Evolutionary conservation across 35 echinoderm and acorn worm species (phyloP).

Genomic region (Apostichopus californicus): DNA sequence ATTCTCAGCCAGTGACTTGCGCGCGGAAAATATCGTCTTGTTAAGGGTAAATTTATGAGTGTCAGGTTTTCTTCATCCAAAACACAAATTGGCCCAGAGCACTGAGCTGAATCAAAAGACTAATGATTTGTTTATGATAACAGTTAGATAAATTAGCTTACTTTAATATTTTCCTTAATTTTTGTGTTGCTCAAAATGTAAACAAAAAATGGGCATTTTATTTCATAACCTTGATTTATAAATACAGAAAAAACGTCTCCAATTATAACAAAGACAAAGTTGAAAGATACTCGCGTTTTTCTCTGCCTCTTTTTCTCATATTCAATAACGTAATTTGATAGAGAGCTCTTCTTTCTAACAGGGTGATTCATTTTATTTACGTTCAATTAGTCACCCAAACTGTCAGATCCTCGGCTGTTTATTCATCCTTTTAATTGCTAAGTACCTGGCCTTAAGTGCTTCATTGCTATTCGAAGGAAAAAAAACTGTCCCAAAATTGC

Average conservation of each 20-base stretch:
- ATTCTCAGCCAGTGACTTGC: background rate
- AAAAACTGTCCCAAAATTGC: background rate
- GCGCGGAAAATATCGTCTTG: background rate
- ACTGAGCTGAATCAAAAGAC: background rate
- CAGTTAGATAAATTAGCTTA: background rate
- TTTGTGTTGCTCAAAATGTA: background rate
- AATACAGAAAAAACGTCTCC: background rate
- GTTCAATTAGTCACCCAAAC: constrained; percentile 58
- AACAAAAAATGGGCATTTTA: background rate
- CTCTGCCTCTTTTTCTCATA: background rate
- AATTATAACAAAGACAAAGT: background rate
- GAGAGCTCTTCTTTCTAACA: background rate
- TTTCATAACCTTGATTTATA: background rate
- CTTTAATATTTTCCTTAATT: background rate
- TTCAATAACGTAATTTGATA: constrained; percentile 30
- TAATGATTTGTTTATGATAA: background rate
- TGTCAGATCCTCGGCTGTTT: constrained; percentile 41
- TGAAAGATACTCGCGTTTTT: background rate
- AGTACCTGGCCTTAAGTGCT: constrained; percentile 53
- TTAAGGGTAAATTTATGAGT: background rate
- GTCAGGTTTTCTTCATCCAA: background rate
- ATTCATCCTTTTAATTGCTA: constrained; percentile 56
- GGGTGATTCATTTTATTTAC: constrained; percentile 58
- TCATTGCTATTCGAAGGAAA: background rate
- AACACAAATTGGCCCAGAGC: background rate